Evolutionary conservation across 2,888 invertebrate genomes (phyloP), one percentile per base, ranked within the genome.

Genomic region (Trilocha varians): DNA sequence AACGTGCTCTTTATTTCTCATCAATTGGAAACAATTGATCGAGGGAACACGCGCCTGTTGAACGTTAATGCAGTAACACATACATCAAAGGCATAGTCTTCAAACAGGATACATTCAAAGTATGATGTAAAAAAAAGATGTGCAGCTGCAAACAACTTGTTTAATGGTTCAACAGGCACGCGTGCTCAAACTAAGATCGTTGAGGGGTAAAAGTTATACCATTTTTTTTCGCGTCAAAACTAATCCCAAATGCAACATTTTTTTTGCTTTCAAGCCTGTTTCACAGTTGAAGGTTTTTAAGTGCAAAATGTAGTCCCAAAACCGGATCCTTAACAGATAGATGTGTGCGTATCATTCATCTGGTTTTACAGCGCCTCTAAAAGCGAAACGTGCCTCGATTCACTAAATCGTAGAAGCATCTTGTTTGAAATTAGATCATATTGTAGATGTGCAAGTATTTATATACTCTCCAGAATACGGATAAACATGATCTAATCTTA

Each of bases 141-240:
- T 43, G 48, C 69, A 66, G 62, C 66, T 68, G 68, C 59, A 42
- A 44, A 51, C 47, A 41, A 47, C 52, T 54, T 51, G 54, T 56
- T 68, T 63, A 69, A 64, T 63, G 55, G 3, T 25, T 5, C 25
- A 49, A 40, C 40, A 43, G 61, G 62, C 66, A 70, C 65, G 66
- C 59, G 66, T 50, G n/a, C n/a, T n/a, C n/a, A n/a, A n/a, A 48
- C 49, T 47, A 59, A 56, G 54, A 56, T 56, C 54, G 43, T 18
- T 36, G 36, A 34, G 36, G 32, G 11, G 25, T 9, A 25, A 9
- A 2, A 25, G 11, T 9, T 9, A 25, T 9, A 25, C 3, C 11
- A 2, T 3, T 25, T 25, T 25, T 25, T 14, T 39, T 33, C 34
- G 6, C 15, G 33, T 13, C 36, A n/a, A n/a, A n/a, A n/a, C 25